Base-by-base conservation (phyloP, 2,888 invertebrate species). In the Phymatocera aterrima region DNA sequence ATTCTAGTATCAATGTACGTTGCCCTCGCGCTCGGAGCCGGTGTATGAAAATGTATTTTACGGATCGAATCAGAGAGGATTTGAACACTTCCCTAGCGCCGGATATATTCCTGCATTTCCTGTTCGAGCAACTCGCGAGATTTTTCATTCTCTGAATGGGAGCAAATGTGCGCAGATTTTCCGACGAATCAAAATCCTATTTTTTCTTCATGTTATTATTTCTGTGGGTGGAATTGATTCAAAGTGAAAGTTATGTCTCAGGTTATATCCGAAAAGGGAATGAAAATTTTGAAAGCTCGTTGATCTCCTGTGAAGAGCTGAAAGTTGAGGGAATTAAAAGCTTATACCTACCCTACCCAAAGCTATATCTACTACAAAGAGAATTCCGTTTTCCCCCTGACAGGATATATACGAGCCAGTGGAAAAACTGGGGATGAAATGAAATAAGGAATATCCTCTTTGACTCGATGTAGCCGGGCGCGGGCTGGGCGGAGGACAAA, bases 241-340 rank as follows among this genome's bases (percentile, higher is more conserved):
- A 4, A 4, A 57, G 28, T 12, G 57, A 18, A 57, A 57, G 15
- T 28, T 57, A 24, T 28, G 28, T 57, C 28, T 3, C 28, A 24
- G 15, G 12, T 4, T 51, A 51, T 28, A 28, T 57, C 21, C 57
- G 15, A 12, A n/a, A n/a, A 15, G 15, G 21, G 57, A 28, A 57
- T 28, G 4, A 57, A 28, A 57, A n/a, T n/a, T 57, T 57, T 28
- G 54, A 24, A 54, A 24, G 54, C 24, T 54, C 8, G 24, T 54
- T 10, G 12, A 54, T 54, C 18, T 21, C 24, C n/a, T n/a, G 8
- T 21, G 28, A 8, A 3, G 15, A 57, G 28, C 28, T 57, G 24
- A 57, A 57, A 57, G 57, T 57, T 57, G 57, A 57, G 28, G 57
- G 57, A 57, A 57, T 57, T 57, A 57, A 57, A 57, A 57, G 57